phyloP scores from a whole-genome alignment of 1,140 invertebrate genomes.

The Doryteuthis pealeii region DNA sequence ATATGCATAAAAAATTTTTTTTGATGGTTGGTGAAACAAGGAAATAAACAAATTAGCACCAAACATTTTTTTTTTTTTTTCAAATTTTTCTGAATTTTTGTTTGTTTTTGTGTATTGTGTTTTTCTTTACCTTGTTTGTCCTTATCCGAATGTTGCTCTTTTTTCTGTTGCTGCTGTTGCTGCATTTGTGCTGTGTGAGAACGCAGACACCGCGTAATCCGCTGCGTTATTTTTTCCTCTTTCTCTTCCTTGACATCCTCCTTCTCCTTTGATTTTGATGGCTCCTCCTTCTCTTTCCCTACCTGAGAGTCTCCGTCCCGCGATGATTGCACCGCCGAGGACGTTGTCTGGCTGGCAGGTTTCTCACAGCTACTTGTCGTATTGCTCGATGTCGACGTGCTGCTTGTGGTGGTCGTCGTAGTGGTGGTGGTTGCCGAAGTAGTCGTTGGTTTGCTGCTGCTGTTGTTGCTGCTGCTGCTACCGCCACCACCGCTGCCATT shows the following conservation, averaged over 20 bases:
- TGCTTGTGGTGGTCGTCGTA: neutral
- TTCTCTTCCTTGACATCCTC: conserved; percentile 58
- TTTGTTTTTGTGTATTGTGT: no score
- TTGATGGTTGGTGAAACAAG: no score
- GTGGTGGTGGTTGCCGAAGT: neutral
- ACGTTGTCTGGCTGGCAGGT: neutral
- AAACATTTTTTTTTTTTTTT: no score
- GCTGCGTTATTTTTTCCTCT: conserved; percentile 36
- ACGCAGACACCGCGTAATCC: conserved; percentile 43
- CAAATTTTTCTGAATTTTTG: no score
- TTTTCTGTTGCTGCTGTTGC: conserved; percentile 27
- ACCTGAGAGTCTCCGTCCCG: conserved; percentile 22
- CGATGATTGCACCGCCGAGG: neutral
- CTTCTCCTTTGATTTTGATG: conserved; percentile 60
- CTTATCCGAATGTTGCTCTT: conserved; percentile 20
- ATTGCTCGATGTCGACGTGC: neutral
- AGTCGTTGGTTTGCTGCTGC: neutral
- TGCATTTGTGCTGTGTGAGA: conserved; percentile 50
- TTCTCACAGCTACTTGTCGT: conserved; percentile 15
- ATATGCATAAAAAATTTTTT: no score
- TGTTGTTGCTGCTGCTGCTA: conserved; percentile 17
- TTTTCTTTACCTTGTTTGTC: conserved; percentile 10
- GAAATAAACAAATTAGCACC: no score
- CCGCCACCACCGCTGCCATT: conserved; percentile 22
- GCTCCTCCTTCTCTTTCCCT: conserved; percentile 33